Evolutionary conservation across 2,888 invertebrate genomes (phyloP), one percentile per base, ranked within the genome.

Genomic region (Molorchus minor): DNA sequence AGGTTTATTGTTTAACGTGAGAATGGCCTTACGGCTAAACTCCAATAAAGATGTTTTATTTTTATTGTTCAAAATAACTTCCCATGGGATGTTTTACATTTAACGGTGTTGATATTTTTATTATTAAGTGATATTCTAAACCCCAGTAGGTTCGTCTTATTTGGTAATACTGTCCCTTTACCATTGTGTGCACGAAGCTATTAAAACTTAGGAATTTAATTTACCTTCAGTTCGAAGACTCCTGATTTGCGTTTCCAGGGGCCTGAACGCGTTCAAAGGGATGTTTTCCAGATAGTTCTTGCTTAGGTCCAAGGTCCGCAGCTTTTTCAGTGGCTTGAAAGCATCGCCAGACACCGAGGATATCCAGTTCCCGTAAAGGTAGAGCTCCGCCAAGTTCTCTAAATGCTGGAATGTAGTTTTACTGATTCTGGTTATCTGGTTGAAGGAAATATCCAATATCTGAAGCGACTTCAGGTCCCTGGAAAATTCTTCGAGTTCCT

Each of bases 321-420:
- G 82, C 77, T 92, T 92, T 71, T 90, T 88, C 64, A 94, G 80
- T 19, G 88, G 88, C 66, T 86, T 87, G 75, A 94, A 94, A 33
- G 91, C 88, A 66, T 93, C 93, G 13, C 87, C 84, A 1, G 92
- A 90, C 67, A 93, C 85, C 1, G 86, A 84, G 1, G 92, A 88
- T 77, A 95, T 87, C 85, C 91, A 90, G 80, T 95, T 95, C 10
- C 92, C 91, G 79, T 88, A 89, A 61, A 94, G 83, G 77, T 91
- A 87, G 33, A 95, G 82, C 74, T 93, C 93, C 17, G 85, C 87
- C 13, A 94, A 84, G 72, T 88, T 90, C 64, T 87, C 86, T n/a
- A 94, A 83, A 77, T 91, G 86, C 61, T 88, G 86, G 75, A 94
- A 94, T 53, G 89, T 88, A 64, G 87, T 88, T 77, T 89, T 91